Conservation (phyloP, 2,797 vertebrate genomes). For the Falco naumanni region DNA sequence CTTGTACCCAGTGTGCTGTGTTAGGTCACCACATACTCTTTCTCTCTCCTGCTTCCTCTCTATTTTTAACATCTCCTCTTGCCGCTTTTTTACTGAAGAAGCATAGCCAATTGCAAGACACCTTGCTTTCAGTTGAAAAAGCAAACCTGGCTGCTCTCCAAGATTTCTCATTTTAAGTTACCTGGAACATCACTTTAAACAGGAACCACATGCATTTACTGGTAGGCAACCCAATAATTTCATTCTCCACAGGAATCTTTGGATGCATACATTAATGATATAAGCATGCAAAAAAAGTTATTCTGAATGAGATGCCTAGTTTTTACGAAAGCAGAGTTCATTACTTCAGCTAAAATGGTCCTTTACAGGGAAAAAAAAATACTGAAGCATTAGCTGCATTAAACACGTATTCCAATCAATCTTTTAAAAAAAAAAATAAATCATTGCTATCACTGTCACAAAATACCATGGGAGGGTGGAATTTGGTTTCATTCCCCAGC, state of each 20-base stretch:
- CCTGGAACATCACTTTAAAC: background rate
- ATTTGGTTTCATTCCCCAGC: slow-evolving; percentile 40
- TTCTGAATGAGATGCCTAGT: background rate
- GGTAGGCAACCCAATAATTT: slow-evolving; percentile 21
- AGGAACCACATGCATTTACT: background rate
- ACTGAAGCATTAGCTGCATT: background rate
- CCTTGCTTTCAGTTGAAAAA: background rate
- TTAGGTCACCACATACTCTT: background rate
- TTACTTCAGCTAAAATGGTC: background rate
- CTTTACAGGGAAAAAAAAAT: background rate
- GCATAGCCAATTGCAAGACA: background rate
- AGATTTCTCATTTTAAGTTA: slow-evolving; percentile 31
- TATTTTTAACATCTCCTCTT: background rate
- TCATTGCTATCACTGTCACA: background rate
- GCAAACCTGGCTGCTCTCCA: background rate
- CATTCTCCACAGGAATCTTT: slow-evolving; percentile 15
- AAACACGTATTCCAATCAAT: background rate
- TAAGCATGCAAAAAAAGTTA: background rate
- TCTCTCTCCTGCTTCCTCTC: background rate
- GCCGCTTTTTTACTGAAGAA: background rate
- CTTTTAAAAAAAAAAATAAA: background rate
- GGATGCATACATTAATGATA: background rate
- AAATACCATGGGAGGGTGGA: background rate
- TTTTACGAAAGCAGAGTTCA: background rate
- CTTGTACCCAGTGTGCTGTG: background rate